These are phyloP conservation scores for Trisateles emortualis DNA, from an alignment of 2,888 invertebrate genomes.

Conservation along the genomic window DNA sequence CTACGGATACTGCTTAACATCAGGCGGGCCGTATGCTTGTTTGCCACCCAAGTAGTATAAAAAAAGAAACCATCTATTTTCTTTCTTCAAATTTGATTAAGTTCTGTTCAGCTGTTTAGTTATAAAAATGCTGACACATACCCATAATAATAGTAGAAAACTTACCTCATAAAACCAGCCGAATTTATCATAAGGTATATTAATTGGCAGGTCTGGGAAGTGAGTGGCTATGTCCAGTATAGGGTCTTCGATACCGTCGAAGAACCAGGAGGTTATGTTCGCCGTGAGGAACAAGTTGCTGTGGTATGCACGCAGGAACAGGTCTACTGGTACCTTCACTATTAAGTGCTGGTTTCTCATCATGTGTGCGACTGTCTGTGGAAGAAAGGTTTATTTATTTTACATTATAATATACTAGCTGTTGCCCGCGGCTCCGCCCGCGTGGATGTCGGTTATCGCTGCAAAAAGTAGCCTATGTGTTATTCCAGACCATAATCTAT, in stretches of 20 bases:
- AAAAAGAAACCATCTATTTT: no score
- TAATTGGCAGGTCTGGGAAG: conserved; percentile 82
- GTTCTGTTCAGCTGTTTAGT: no score
- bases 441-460: no score
- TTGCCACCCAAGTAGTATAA: no score
- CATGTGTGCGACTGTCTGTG: conserved; percentile 89
- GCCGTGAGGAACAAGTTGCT: conserved; percentile 87
- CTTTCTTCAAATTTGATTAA: no score
- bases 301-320: conserved; percentile 84
- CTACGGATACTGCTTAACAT: no score
- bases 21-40: no score
- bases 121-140: no score
- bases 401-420: no score
- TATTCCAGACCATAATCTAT: no score
- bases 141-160: conserved; percentile 35
- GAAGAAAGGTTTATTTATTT: not conserved
- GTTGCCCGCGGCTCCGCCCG: no score
- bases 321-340: conserved; percentile 78
- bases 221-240: conserved; percentile 87
- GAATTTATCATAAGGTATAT: conserved; percentile 91
- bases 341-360: conserved; percentile 78
- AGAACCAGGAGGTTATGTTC: conserved; percentile 90
- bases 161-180: conserved; percentile 94
- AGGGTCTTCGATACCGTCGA: conserved; percentile 93
- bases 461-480: no score